Percentiles rank a stretch among this genome's conserved stretches.
These are phyloP conservation scores for Elymnias hypermnestra DNA, from an alignment of 1,140 invertebrate species.

Conservation along the genomic window DNA sequence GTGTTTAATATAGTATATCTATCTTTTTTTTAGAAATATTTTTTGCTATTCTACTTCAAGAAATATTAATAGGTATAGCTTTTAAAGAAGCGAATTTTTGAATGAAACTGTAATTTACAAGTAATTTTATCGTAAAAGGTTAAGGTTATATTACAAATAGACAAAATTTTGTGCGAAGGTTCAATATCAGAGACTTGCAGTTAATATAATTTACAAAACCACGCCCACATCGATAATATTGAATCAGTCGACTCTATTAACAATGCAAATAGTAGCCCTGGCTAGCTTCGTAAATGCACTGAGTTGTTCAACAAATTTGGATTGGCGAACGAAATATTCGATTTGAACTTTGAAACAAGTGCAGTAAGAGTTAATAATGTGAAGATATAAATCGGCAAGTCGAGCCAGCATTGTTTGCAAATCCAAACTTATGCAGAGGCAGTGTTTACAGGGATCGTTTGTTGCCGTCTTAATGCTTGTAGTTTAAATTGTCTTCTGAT, in stretches of 20 bases:
- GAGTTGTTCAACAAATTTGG: constrained; percentile 29
- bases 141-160: too few relatives aligned
- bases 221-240: constrained; percentile 45
- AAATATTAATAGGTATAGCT: too few relatives aligned
- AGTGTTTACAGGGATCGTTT: constrained; percentile 58
- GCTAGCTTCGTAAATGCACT: constrained; percentile 52
- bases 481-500: constrained; percentile 50
- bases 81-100: too few relatives aligned
- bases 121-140: not conserved
- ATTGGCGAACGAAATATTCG: not conserved
- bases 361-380: constrained; percentile 9
- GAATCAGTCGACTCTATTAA: constrained; percentile 58
- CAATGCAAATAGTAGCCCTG: constrained; percentile 50
- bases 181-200: constrained; percentile 3
- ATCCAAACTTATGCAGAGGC: constrained; percentile 57
- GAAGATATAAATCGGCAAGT: constrained; percentile 29
- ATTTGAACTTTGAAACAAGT: constrained; percentile 15
- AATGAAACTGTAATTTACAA: not conserved
- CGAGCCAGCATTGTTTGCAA: constrained; percentile 48
- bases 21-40: too few relatives aligned
- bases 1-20: too few relatives aligned
- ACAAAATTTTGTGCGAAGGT: not conserved
- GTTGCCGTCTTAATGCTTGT: constrained; percentile 54
- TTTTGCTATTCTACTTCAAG: too few relatives aligned
- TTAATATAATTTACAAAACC: constrained; percentile 10